A percentile compares a stretch with the other conserved stretches of the same genome.
These are phyloP conservation scores for Meriones psammophilus DNA, from an alignment of 2,797 vertebrate genomes.

Conservation along the genomic window DNA sequence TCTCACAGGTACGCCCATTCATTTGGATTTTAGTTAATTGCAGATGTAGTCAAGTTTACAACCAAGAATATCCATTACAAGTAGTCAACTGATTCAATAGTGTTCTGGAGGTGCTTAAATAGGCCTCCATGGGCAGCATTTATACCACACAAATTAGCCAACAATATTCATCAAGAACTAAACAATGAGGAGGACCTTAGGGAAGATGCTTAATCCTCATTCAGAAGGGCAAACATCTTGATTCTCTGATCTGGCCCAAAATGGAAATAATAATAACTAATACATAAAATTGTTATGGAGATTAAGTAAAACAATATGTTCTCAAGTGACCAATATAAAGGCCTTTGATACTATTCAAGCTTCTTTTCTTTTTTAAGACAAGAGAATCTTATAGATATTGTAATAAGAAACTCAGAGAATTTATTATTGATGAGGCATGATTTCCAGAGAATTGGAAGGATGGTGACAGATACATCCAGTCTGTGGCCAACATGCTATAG, in stretches of 20 bases:
- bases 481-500: background rate
- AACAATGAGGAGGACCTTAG: no score
- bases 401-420: background rate
- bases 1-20: background rate
- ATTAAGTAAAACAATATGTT: background rate
- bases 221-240: background rate
- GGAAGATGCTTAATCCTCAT: no score
- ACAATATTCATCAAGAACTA: background rate
- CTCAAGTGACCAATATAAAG: background rate
- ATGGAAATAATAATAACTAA: background rate
- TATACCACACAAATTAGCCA: constrained; percentile 16
- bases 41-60: background rate
- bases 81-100: background rate
- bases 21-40: background rate
- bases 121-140: background rate
- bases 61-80: background rate
- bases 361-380: constrained; percentile 23
- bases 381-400: background rate
- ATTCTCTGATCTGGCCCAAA: constrained; percentile 8
- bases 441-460: background rate
- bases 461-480: background rate
- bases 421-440: background rate
- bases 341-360: background rate
- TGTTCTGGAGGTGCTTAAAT: background rate
- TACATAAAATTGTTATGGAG: background rate